Evolutionary conservation across 1,140 invertebrate species (phyloP), one percentile per base, ranked within the genome.

Genomic region (Plectus sambesii): DNA sequence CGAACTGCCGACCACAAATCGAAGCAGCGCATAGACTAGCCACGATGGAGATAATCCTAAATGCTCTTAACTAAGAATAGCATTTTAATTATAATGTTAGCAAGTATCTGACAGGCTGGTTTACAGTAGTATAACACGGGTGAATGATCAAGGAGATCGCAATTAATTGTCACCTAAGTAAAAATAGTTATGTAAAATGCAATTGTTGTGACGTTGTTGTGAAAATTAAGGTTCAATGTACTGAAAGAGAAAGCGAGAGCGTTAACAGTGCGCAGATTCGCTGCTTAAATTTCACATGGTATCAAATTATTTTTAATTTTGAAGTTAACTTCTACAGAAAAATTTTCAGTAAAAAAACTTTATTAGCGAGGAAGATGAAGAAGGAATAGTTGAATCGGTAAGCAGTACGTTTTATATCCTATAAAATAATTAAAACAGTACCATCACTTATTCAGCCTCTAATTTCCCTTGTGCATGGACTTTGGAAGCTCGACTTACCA

Each of bases 1-100:
- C 6, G 56, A 42, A 22, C 62, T 44, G 5, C 60, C 60, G 37
- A 62, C 25, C 29, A 62, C 53, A 30, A 63, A 61, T 2, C 56
- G 43, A 12, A 9, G 9, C 9, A 41, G 12, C n/a, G 33, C 39
- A 15, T n/a, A 33, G 39, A 9, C 17, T 43, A 66, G 47, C 42
- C 53, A 58, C 33, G 29, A 58, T n/a, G 63, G 59, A 8, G 59
- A 49, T 35, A 61, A 20, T 26, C 55, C 59, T 49, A 37, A 53
- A 17, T 24, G 1, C 0, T 47, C 37, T 33, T 1, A 12, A 17
- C n/a, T 39, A 15, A 50, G 3, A n/a, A n/a, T n/a, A n/a, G n/a
- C n/a, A n/a, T n/a, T 49, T 2, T 17, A 9, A 9, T 23, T 2
- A 5, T 50, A 9, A 2, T 5, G 23, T 20, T 56, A 48, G 25